These are phyloP conservation scores for Myiagra hebetior DNA, from an alignment of 2,113 vertebrate genomes.

Conservation along the genomic window DNA sequence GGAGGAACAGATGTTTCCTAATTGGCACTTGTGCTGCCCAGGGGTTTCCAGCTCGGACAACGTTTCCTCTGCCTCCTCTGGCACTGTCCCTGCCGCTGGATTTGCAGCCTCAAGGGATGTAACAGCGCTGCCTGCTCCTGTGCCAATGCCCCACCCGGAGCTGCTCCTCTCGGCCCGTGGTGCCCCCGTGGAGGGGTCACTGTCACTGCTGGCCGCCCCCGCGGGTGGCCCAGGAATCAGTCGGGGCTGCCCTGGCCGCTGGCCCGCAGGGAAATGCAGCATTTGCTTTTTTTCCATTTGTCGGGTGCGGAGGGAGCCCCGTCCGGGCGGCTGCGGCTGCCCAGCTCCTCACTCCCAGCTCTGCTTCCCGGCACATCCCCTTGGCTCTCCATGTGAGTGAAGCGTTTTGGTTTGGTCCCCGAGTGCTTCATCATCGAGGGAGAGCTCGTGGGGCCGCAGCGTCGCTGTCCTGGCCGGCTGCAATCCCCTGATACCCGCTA, in stretches of 20 bases:
- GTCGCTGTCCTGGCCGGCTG: background rate
- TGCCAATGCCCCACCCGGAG: background rate
- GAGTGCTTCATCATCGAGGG: background rate
- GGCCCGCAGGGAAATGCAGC: background rate
- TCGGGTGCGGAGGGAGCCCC: accelerated
- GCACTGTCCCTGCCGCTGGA: background rate
- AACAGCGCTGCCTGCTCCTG: background rate
- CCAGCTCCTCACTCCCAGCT: background rate
- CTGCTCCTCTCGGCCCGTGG: background rate
- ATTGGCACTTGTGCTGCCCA: constrained; percentile 29
- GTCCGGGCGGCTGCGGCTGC: background rate
- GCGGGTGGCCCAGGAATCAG: background rate
- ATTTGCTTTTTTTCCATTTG: background rate
- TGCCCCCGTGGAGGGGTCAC: background rate
- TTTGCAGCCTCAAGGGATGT: background rate
- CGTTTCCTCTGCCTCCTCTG: background rate
- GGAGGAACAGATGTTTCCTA: constrained; percentile 36
- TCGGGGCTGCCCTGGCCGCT: background rate
- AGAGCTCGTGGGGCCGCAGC: background rate
- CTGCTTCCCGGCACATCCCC: accelerated
- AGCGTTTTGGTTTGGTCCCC: background rate
- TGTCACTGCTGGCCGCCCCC: accelerated
- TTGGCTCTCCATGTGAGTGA: background rate
- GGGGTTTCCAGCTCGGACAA: background rate
- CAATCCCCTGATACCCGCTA: constrained; percentile 11